Evolutionary conservation across 2,888 invertebrate genomes (phyloP).

Genomic region (Pachliopta kotzebuea): DNA sequence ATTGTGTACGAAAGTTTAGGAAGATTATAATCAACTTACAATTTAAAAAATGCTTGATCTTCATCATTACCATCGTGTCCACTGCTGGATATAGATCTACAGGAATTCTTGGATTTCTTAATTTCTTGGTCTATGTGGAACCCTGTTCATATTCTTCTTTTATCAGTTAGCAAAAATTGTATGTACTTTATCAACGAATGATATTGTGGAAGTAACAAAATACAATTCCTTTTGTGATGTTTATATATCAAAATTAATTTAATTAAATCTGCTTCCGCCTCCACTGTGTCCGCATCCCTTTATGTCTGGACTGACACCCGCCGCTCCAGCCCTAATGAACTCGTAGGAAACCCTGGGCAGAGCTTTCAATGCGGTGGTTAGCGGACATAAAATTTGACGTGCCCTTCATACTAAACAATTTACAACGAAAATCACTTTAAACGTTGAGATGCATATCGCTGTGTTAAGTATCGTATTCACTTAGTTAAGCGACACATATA

Average conservation of each 20-base stretch:
- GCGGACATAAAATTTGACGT: conserved; percentile 39
- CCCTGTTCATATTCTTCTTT: too few relatives aligned
- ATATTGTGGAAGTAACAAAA: too few relatives aligned
- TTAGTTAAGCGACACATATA: background rate
- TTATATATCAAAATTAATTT: background rate
- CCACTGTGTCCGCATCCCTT: background rate
- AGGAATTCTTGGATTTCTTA: too few relatives aligned
- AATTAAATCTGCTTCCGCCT: conserved; percentile 9
- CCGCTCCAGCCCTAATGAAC: conserved; percentile 24
- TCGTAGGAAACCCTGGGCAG: conserved; percentile 28
- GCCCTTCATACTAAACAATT: conserved; percentile 32
- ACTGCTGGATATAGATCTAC: too few relatives aligned
- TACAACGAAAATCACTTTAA: conserved; percentile 26
- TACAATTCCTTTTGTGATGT: too few relatives aligned
- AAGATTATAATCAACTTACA: too few relatives aligned
- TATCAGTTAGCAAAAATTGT: too few relatives aligned
- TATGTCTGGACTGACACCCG: conserved; percentile 6
- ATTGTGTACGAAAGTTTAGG: too few relatives aligned
- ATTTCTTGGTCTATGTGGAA: too few relatives aligned
- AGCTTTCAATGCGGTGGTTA: conserved; percentile 32
- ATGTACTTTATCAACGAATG: too few relatives aligned
- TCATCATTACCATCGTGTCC: too few relatives aligned
- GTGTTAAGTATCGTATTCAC: conserved; percentile 2
- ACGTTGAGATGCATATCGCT: background rate
- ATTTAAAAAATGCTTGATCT: too few relatives aligned